Conservation (phyloP, 2,113 vertebrate genomes). For the Ceratotherium simum region DNA sequence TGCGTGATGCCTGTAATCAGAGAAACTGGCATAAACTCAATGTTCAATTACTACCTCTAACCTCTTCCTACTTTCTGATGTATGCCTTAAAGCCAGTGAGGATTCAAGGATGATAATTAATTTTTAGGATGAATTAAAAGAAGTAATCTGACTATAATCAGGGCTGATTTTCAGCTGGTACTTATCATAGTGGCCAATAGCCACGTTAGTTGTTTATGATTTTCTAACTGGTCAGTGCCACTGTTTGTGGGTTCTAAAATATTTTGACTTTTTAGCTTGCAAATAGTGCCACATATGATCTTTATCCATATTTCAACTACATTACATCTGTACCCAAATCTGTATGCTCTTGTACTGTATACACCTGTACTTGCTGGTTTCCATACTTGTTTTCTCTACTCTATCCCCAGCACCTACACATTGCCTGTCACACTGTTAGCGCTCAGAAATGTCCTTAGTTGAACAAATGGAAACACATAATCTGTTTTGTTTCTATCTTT, state of each 20-base stretch:
- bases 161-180: not conserved
- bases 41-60: constrained; percentile 51
- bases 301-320: not conserved
- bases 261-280: not conserved
- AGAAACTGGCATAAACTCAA: constrained; percentile 54
- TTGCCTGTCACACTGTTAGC: not conserved
- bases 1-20: constrained; percentile 30
- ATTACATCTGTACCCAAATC: not conserved
- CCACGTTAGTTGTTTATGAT: not conserved
- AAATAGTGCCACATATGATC: not conserved
- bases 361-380: not conserved
- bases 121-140: constrained; percentile 45
- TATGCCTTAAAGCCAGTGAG: constrained; percentile 9
- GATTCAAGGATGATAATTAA: constrained; percentile 56
- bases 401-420: not conserved
- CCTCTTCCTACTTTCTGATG: constrained; percentile 25
- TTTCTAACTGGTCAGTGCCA: not conserved
- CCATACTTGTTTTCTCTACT: not conserved
- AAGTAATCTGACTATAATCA: not conserved
- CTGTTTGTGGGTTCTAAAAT: not conserved
- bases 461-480: not conserved
- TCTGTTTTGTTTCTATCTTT: not conserved
- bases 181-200: not conserved
- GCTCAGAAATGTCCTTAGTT: not conserved
- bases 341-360: not conserved